Evolutionary conservation across 2,797 vertebrate species (phyloP), one percentile per base, ranked within the genome.

Genomic region (Champsocephalus gunnari): DNA sequence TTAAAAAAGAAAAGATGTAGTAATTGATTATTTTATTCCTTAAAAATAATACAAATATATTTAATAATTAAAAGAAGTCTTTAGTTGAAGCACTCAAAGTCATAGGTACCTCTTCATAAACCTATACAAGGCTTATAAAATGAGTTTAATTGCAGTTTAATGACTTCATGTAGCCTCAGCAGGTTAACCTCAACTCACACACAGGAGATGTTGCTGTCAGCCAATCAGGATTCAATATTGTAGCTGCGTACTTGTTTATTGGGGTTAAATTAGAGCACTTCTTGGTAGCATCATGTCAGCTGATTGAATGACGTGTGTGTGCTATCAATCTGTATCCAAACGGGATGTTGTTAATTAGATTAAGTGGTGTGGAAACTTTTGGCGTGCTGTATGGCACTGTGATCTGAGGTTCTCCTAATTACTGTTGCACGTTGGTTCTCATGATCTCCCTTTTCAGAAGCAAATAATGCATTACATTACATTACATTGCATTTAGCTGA

Each of bases 331-430:
- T 70, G 21, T 38, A 12, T 47, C 44, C 24, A 49, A 38, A 49
- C 38, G 58, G 62, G 51, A 67, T 71, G 38, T 51, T 74, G 55
- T 47, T 62, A 68, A 77, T 66, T 8, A 71, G 9, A 38, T 73
- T 64, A 47, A 65, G 24, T 67, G 24, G 16, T 16, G 45, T 56
- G 44, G 49, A 73, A 34, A 58, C 21, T 2, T 61, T 54, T 53
- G 38, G 12, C 44, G 9, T 71, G 16, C 16, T 66, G 12, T 55
- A 1, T 11, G 17, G 2, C 24, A 9, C 55, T 53, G 24, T 60
- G 54, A 44, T 68, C 55, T 54, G 32, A 28, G 12, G 32, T 16
- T 43, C 14, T 34, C 17, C 45, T 66, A 14, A 64, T 66, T 72
- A 48, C 28, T 32, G 49, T n/a, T 69, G 43, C 61, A 63, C 66